phyloP scores from a whole-genome alignment of 2,888 invertebrate species.

The Phortica magna region DNA sequence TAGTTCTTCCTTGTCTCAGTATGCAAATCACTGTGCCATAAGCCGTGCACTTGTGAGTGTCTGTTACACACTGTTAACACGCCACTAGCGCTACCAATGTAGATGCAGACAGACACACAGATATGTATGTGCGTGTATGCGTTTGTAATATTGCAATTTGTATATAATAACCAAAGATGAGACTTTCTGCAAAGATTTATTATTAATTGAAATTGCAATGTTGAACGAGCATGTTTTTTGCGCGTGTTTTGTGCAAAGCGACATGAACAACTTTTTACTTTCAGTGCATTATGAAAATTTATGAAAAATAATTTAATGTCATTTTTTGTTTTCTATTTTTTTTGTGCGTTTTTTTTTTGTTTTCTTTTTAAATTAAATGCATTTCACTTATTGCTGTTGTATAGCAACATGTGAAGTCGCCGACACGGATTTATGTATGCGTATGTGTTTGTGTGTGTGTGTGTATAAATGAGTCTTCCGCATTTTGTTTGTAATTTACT shows the following conservation, averaged over 20 bases:
- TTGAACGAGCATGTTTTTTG: neutral
- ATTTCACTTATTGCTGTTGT: neutral
- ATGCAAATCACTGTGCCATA: no score
- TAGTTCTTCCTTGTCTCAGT: no score
- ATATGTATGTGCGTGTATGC: neutral
- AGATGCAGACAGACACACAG: no score
- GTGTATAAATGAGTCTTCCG: slow-evolving; percentile 40
- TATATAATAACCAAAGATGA: neutral
- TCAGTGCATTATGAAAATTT: slow-evolving; percentile 19
- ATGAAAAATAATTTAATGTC: slow-evolving; percentile 24
- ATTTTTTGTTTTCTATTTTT: slow-evolving; percentile 9
- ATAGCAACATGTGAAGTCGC: neutral
- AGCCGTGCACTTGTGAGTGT: no score
- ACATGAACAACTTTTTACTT: neutral
- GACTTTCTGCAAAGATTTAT: neutral
- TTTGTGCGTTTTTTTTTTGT: neutral
- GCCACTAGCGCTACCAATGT: no score
- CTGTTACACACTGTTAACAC: no score
- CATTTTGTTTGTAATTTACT: slow-evolving; percentile 71
- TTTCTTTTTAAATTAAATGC: slow-evolving; percentile 17
- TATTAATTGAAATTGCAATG: neutral
- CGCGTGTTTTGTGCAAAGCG: neutral
- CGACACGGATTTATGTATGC: neutral
- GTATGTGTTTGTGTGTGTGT: neutral
- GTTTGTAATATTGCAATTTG: neutral